phyloP scores from a whole-genome alignment of 2,797 vertebrate genomes.

The Sebastes taczanowskii region DNA sequence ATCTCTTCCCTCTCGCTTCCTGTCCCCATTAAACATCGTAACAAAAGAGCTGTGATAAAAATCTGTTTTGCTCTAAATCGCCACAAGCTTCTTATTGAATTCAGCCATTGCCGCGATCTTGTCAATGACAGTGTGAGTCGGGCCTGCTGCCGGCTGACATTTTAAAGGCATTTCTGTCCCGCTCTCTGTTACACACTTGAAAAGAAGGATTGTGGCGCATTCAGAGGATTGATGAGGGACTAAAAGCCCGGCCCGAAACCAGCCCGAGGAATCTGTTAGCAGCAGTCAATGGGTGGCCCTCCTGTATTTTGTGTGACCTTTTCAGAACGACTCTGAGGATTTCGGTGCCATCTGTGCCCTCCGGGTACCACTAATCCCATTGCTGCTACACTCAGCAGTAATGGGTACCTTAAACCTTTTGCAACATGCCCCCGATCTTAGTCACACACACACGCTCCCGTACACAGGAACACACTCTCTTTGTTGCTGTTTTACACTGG shows the following conservation, averaged over 20 bases:
- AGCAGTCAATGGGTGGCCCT: constrained; percentile 46
- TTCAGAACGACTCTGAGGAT: constrained; percentile 64
- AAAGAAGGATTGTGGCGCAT: constrained; percentile 46
- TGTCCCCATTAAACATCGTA: constrained; percentile 45
- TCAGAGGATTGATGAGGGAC: constrained; percentile 55
- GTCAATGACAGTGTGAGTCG: constrained; percentile 39
- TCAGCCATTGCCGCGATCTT: constrained; percentile 24
- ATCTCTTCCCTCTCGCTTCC: constrained; percentile 14
- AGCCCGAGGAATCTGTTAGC: constrained; percentile 42
- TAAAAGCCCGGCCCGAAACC: constrained; percentile 30
- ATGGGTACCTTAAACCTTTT: constrained; percentile 69
- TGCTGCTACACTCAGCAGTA: constrained; percentile 71
- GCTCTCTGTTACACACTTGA: constrained; percentile 32
- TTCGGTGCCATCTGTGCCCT: constrained; percentile 79
- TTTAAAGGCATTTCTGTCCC: constrained; percentile 48
- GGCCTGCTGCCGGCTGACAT: constrained; percentile 48
- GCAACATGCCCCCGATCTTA: constrained; percentile 46
- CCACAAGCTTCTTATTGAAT: constrained; percentile 44
- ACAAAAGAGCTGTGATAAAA: constrained; percentile 58
- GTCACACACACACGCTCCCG: constrained; percentile 2
- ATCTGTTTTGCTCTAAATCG: constrained; percentile 27
- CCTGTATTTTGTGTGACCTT: constrained; percentile 75
- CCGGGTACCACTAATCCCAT: constrained; percentile 74
- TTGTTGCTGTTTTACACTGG: constrained; percentile 25
- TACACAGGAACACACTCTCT: constrained; percentile 17